These are phyloP conservation scores for Archocentrus centrarchus DNA, from an alignment of 2,113 vertebrate genomes.

Conservation along the genomic window DNA sequence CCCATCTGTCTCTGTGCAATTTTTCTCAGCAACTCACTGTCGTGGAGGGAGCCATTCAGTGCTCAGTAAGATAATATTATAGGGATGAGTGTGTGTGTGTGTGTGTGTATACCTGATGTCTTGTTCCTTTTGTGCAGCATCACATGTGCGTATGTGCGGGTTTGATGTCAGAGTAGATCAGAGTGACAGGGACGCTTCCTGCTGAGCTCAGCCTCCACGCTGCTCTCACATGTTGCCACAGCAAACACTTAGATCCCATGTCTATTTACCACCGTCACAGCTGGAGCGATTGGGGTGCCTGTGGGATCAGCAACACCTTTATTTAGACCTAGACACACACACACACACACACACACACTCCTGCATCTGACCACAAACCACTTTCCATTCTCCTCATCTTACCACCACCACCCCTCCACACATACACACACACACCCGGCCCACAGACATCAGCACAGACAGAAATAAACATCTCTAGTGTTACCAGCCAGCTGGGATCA, in stretches of 20 bases:
- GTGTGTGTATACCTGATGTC: conserved; percentile 5
- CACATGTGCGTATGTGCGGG: conserved; percentile 13
- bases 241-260: conserved; percentile 65
- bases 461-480: conserved; percentile 53
- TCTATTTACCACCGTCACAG: conserved; percentile 65
- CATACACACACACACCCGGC: background rate
- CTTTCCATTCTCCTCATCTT: conserved; percentile 58
- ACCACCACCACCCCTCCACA: background rate
- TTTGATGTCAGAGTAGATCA: conserved; percentile 64
- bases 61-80: conserved; percentile 7
- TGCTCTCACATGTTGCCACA: conserved; percentile 62
- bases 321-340: conserved; percentile 53
- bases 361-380: conserved; percentile 63
- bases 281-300: conserved; percentile 59
- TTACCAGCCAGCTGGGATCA: conserved; percentile 26
- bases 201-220: conserved; percentile 42
- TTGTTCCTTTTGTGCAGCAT: background rate
- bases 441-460: conserved; percentile 21
- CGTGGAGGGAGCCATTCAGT: background rate
- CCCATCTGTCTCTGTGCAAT: background rate
- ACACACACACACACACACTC: background rate
- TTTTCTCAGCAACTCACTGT: conserved; percentile 34
- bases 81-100: background rate
- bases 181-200: conserved; percentile 32
- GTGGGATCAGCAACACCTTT: conserved; percentile 65